These are phyloP conservation scores for Panthera uncia DNA, from an alignment of 2,113 vertebrate genomes.

Conservation along the genomic window DNA sequence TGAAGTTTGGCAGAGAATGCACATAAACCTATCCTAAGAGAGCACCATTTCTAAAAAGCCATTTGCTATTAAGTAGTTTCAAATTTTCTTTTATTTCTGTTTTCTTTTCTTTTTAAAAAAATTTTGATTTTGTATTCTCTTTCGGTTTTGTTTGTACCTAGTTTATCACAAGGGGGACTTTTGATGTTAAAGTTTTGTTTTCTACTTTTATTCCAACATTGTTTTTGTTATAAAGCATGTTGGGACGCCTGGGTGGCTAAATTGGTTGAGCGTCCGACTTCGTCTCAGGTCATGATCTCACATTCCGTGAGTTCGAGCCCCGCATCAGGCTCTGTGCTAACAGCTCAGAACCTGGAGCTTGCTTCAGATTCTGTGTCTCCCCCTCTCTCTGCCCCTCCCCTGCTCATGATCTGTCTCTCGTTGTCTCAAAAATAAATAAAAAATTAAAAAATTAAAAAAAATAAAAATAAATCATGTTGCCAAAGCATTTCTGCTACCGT, in stretches of 20 bases:
- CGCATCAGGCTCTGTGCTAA: too few species aligned
- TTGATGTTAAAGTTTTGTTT: conserved; percentile 35
- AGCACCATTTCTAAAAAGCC: background rate
- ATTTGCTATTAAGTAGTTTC: conserved; percentile 50
- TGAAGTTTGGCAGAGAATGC: conserved; percentile 64
- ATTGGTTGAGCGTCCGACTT: too few species aligned
- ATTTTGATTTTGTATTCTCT: background rate
- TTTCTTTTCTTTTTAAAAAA: background rate
- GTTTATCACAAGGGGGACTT: background rate
- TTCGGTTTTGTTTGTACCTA: background rate
- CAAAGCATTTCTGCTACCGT: background rate
- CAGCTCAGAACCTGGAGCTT: too few species aligned
- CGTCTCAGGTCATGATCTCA: too few species aligned
- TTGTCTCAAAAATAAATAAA: too few species aligned
- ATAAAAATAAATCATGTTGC: background rate
- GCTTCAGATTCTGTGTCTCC: too few species aligned
- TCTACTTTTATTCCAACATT: background rate
- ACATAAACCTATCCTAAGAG: conserved; percentile 46
- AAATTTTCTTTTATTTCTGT: conserved; percentile 54
- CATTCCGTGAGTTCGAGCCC: too few species aligned
- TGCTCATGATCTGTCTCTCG: too few species aligned
- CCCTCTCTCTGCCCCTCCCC: too few species aligned
- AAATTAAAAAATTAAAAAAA: too few species aligned
- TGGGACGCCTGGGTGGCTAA: background rate
- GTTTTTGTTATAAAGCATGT: background rate